These are phyloP conservation scores for Melanotaenia boesemani DNA, from an alignment of 2,797 vertebrate species.

Conservation along the genomic window DNA sequence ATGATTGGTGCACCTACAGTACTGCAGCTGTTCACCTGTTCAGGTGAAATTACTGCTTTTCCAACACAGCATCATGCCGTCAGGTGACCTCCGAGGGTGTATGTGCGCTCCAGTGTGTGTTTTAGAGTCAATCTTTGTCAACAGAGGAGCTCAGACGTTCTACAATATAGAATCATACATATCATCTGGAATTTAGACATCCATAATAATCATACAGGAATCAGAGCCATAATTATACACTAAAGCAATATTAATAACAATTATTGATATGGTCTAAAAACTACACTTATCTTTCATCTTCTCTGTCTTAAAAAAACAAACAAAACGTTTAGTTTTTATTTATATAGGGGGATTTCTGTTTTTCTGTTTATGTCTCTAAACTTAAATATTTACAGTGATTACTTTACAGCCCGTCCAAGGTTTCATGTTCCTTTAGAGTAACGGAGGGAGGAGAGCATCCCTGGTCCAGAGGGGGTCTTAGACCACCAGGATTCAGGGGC, in stretches of 20 bases:
- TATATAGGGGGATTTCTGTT: slow-evolving; percentile 59
- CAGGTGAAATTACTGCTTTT: background rate
- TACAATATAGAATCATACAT: slow-evolving; percentile 66
- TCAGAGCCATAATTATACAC: slow-evolving; percentile 78
- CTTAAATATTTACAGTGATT: slow-evolving; percentile 87
- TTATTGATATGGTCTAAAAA: slow-evolving; percentile 80
- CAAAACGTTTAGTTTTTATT: slow-evolving; percentile 63
- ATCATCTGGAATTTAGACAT: slow-evolving; percentile 77
- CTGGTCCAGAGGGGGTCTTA: slow-evolving; percentile 25
- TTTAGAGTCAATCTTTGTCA: slow-evolving; percentile 45
- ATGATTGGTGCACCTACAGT: slow-evolving; percentile 25
- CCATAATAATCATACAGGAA: slow-evolving; percentile 76
- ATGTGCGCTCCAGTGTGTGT: slow-evolving; percentile 48
- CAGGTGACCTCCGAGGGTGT: slow-evolving; percentile 3
- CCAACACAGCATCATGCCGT: background rate
- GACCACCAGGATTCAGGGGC: slow-evolving; percentile 14
- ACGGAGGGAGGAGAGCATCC: slow-evolving; percentile 28
- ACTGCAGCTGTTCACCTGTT: slow-evolving; percentile 27
- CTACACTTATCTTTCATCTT: slow-evolving; percentile 71
- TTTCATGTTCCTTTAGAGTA: slow-evolving; percentile 61
- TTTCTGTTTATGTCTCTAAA: slow-evolving; percentile 61
- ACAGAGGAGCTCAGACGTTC: slow-evolving; percentile 44
- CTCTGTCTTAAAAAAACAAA: slow-evolving; percentile 54
- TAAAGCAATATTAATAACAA: slow-evolving; percentile 75
- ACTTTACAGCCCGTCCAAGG: slow-evolving; percentile 80